Conservation (phyloP, 35 echinoderm and acorn worm genomes). For the Acanthaster planci region DNA sequence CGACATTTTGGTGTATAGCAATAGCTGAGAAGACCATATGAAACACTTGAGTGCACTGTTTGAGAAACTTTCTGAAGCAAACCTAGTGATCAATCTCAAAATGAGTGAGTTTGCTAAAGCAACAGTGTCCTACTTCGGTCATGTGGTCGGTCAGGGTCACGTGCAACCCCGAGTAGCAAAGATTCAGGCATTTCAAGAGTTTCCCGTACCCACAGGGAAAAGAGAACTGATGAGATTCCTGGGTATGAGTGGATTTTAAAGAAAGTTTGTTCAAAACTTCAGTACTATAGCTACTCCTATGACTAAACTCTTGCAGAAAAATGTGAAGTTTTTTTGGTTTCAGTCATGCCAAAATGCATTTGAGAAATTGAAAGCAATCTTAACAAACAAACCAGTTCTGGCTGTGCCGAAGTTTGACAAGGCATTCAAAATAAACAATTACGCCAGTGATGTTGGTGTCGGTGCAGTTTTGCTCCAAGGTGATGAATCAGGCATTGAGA, state of each 20-base stretch:
- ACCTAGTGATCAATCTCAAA: slow-evolving; percentile 39
- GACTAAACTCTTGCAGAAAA: not conserved
- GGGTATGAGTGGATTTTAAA: slow-evolving; percentile 53
- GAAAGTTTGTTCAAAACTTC: slow-evolving; percentile 29
- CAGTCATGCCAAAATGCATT: not conserved
- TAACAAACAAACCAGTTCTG: slow-evolving; percentile 26
- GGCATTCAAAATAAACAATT: too few relatives aligned
- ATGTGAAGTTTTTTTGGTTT: not conserved
- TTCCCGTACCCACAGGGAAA: slow-evolving; percentile 40
- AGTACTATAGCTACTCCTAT: slow-evolving; percentile 8
- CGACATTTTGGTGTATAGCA: slow-evolving; percentile 56
- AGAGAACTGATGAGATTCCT: slow-evolving; percentile 53
- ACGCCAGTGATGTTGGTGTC: too few relatives aligned
- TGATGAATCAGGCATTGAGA: too few relatives aligned
- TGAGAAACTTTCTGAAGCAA: slow-evolving; percentile 41
- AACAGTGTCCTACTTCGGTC: slow-evolving; percentile 50
- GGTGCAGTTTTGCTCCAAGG: too few relatives aligned
- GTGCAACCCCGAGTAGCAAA: slow-evolving; percentile 45
- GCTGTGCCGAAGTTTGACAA: too few relatives aligned
- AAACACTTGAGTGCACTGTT: slow-evolving; percentile 28
- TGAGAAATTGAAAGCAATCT: slow-evolving; percentile 7
- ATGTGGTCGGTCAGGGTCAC: slow-evolving; percentile 50
- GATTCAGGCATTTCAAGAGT: slow-evolving; percentile 13
- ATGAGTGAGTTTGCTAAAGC: slow-evolving; percentile 55
- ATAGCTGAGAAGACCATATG: slow-evolving; percentile 46